Evolutionary conservation across 2,888 invertebrate genomes (phyloP).

Genomic region (Pelosia muscerda): DNA sequence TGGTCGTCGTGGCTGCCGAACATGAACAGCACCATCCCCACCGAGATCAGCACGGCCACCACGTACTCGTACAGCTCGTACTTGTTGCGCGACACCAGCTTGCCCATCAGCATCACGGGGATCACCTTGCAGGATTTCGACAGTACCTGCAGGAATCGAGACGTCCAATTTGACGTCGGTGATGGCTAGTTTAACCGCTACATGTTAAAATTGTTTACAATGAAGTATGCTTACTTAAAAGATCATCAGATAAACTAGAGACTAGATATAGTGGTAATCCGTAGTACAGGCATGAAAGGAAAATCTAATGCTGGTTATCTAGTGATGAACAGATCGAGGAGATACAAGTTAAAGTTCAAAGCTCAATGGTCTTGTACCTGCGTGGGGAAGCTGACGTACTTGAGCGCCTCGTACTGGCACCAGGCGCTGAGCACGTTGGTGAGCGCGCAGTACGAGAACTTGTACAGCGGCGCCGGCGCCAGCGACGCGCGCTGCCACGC

Average conservation of each 20-base stretch:
- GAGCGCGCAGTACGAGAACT: conserved; percentile 98
- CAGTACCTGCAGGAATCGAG: conserved; percentile 86
- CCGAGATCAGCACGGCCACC: conserved; percentile 95
- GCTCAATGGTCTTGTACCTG: too few species aligned
- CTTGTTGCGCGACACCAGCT: conserved; percentile 93
- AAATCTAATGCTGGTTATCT: too few species aligned
- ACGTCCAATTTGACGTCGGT: too few species aligned
- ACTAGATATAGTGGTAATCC: too few species aligned
- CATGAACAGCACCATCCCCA: conserved; percentile 98
- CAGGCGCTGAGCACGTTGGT: conserved; percentile 99
- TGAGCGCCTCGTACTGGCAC: conserved; percentile 99
- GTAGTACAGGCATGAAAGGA: too few species aligned
- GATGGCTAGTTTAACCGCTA: too few species aligned
- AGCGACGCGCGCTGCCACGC: conserved; percentile 86
- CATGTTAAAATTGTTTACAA: too few species aligned
- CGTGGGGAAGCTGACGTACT: conserved; percentile 99
- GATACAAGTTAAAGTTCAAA: too few species aligned
- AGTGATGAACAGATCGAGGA: too few species aligned
- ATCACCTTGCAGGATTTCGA: conserved; percentile 99
- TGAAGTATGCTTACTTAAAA: too few species aligned
- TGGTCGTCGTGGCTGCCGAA: conserved; percentile 90
- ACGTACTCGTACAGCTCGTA: conserved; percentile 97
- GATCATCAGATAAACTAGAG: too few species aligned
- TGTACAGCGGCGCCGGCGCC: conserved; percentile 95
- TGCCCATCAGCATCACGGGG: conserved; percentile 99